Base-by-base conservation (phyloP, 2,888 invertebrate species). In the Tetramorium bicarinatum region DNA sequence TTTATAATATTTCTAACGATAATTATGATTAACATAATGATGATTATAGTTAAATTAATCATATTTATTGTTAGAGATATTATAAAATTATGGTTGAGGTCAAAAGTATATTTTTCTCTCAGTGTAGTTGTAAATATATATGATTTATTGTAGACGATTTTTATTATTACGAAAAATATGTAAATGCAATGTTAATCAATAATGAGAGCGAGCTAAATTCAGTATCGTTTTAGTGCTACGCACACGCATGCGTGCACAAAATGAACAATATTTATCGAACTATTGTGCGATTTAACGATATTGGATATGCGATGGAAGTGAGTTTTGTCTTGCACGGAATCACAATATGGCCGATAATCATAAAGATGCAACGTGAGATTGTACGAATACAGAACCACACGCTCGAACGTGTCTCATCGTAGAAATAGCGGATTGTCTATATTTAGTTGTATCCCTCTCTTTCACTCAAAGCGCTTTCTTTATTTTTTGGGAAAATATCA, bases 281-380 rank as follows among this genome's bases (percentile, higher is more conserved):
- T 47, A 25, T 66, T 66, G 34, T 80, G 47, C 25, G 25, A 38
- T 59, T 38, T 59, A 59, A 59, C 47, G 59, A 79, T 59, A 72
- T 79, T 79, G 72, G 54, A 80, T 72, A 61, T 47, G 54, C 72
- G 67, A 80, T 77, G 41, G 67, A 34, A 52, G 52, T 29, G 52
- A 56, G 54, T 71, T 71, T 66, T 66, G 61, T 59, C 74, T 44
- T 41, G 54, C 38, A 8, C 29, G 21, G 29, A 29, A 41, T 72
- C 87, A 62, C 80, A 82, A 85, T 82, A 83, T 71, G 85, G 38
- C 34, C 87, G 85, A 87, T 87, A 87, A 85, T 74, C 79, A 59
- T 88, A 89, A 88, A 88, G 88, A 88, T 88, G 87, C 87, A 81
- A 88, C 88, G 88, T 85, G 89, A 88, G 88, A 88, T 88, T 89